Evolutionary conservation across 2,113 vertebrate genomes (phyloP).

Genomic region (Amphiprion percula): DNA sequence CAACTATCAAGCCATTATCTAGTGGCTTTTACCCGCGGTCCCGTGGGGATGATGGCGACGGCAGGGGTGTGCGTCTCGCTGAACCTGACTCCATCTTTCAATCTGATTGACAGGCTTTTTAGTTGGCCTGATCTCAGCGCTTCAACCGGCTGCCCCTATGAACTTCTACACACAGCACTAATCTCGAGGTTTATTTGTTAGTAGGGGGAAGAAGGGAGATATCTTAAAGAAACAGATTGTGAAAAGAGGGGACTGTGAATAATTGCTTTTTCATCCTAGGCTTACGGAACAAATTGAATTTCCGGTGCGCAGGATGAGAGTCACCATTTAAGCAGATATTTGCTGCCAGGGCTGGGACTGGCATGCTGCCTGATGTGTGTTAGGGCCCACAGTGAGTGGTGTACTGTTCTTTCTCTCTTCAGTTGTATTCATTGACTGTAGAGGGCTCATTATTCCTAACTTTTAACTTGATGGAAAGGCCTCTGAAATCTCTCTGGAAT

Average conservation of each 20-base stretch:
- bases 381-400: slow-evolving; percentile 58
- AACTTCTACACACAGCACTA: slow-evolving; percentile 68
- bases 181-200: slow-evolving; percentile 80
- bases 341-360: slow-evolving; percentile 69
- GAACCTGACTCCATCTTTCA: slow-evolving; percentile 55
- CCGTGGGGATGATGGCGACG: slow-evolving; percentile 26
- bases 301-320: slow-evolving; percentile 78
- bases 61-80: slow-evolving; percentile 25
- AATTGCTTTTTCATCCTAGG: slow-evolving; percentile 85
- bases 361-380: slow-evolving; percentile 74
- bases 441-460: slow-evolving; percentile 76
- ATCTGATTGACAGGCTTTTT: slow-evolving; percentile 72
- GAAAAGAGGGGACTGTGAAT: slow-evolving; percentile 82
- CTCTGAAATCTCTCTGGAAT: slow-evolving; percentile 64
- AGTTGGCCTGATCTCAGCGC: slow-evolving; percentile 54
- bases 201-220: slow-evolving; percentile 63
- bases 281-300: slow-evolving; percentile 86
- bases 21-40: slow-evolving; percentile 59
- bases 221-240: slow-evolving; percentile 86
- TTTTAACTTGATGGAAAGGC: slow-evolving; percentile 70
- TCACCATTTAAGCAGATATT: slow-evolving; percentile 81
- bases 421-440: slow-evolving; percentile 72
- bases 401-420: slow-evolving; percentile 48
- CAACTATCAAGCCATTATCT: slow-evolving; percentile 77
- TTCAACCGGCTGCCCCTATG: slow-evolving; percentile 46